phyloP scores from a whole-genome alignment of 2,797 vertebrate genomes.

The Myiotriccus ornatus region DNA sequence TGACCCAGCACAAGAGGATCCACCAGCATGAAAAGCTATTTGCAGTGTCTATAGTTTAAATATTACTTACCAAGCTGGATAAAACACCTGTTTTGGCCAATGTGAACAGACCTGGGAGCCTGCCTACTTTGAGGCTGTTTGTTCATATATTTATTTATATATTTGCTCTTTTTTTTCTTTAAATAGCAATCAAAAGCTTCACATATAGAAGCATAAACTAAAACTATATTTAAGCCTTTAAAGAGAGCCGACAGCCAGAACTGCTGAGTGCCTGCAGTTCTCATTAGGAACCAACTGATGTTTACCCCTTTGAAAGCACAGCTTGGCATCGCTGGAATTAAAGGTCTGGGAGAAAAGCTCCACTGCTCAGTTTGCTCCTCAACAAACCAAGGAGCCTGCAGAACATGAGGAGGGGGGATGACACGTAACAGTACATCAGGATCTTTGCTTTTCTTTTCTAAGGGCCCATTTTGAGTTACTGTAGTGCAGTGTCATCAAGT shows the following conservation, averaged over 20 bases:
- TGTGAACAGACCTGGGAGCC: background rate
- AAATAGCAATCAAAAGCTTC: background rate
- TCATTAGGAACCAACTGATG: background rate
- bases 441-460: background rate
- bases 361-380: background rate
- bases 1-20: background rate
- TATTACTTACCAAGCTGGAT: background rate
- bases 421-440: fast-evolving
- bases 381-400: background rate
- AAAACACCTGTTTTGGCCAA: background rate
- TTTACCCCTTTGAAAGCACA: background rate
- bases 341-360: background rate
- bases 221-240: background rate
- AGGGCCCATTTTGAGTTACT: background rate
- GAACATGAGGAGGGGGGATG: fast-evolving
- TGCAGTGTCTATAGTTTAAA: background rate
- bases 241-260: background rate
- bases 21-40: background rate
- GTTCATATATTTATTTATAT: background rate
- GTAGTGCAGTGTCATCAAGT: background rate
- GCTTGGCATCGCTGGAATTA: background rate
- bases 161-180: background rate
- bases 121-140: background rate
- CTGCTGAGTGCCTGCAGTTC: fast-evolving
- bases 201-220: background rate